Percentiles rank a stretch among this genome's conserved stretches.
Conservation (phyloP, 2,888 invertebrate genomes). For the Metopia argyrocephala region DNA sequence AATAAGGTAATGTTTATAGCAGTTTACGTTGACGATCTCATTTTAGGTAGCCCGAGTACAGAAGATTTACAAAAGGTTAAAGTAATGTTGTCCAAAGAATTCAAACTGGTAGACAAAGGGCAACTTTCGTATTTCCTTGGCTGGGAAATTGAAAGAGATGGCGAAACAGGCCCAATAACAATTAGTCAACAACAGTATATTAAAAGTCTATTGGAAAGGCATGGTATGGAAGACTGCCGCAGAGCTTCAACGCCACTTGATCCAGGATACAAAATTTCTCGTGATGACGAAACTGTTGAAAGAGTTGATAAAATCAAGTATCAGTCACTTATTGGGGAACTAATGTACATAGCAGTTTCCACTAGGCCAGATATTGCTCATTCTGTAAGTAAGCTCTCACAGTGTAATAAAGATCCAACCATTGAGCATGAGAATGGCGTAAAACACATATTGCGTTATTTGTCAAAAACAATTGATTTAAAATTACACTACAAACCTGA, state of each 20-base stretch:
- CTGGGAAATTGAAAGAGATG: conserved; percentile 50
- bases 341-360: conserved; percentile 4
- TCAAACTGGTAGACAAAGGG: conserved; percentile 44
- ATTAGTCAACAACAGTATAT: conserved; percentile 35
- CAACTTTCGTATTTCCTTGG: conserved; percentile 49
- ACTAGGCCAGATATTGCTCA: too few species aligned
- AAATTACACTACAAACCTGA: too few species aligned
- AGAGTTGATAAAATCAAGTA: background rate
- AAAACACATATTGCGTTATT: too few species aligned
- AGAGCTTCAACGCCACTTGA: conserved; percentile 26
- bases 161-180: conserved; percentile 40
- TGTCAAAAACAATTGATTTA: too few species aligned
- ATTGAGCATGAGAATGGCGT: too few species aligned
- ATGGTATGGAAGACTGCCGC: conserved; percentile 36
- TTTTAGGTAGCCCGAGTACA: too few species aligned
- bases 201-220: conserved; percentile 14
- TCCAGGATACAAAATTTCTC: conserved; percentile 31
- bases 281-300: background rate
- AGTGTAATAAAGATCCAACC: too few species aligned
- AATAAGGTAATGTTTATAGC: background rate
- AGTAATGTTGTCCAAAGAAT: too few species aligned
- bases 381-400: too few species aligned
- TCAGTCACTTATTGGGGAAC: conserved; percentile 37
- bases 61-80: too few species aligned
- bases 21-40: conserved; percentile 47